Base-by-base conservation (phyloP, 2,888 invertebrate species). In the Cephus runcator region DNA sequence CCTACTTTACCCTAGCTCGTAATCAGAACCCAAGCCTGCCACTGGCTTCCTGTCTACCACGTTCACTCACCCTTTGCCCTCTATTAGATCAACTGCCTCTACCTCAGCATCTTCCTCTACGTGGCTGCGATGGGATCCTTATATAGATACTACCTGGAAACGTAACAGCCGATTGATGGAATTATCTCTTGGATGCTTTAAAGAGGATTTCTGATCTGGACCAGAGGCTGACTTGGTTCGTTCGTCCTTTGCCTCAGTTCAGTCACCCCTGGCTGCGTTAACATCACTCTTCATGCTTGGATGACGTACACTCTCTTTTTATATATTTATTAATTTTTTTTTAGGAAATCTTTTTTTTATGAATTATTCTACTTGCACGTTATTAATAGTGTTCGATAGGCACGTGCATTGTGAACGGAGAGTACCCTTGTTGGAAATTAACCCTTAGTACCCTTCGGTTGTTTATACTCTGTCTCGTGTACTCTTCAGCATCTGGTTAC, bases 1-100 rank as follows among this genome's bases (percentile, higher is more conserved):
- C 74, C 75, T 81, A 78, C 80, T 75, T 81, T 77, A 75, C 76
- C 79, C 69, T 73, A 73, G 34, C 79, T 76, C 79, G 76, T 82
- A 76, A 82, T 79, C 79, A 74, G 79, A 82, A 78, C 75, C 76
- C 77, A 69, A 73, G 69, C 69, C 69, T 56, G 34, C 69, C 69
- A 69, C 40, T 69, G 74, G 69, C 71, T 69, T 75, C 69, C 35
- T 56, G 71, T 75, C 75, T 36, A 34, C 71, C 71, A 34, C 71
- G 36, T 68, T 40, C 75, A 75, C 75, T 35, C 75, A 71, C 75
- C 34, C 71, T 71, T 33, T 71, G 33, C 30, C 1, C 75, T 71
- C 71, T 71, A 31, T 71, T 71, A 71, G 31, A 31, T 34, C 23
- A 33, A 31, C 71, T 33, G 30, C 69, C 69, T 33, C 12, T 30